Evolutionary conservation across 2,888 invertebrate genomes (phyloP), one percentile per base, ranked within the genome.

Genomic region (Rotaria magnacalcarata): DNA sequence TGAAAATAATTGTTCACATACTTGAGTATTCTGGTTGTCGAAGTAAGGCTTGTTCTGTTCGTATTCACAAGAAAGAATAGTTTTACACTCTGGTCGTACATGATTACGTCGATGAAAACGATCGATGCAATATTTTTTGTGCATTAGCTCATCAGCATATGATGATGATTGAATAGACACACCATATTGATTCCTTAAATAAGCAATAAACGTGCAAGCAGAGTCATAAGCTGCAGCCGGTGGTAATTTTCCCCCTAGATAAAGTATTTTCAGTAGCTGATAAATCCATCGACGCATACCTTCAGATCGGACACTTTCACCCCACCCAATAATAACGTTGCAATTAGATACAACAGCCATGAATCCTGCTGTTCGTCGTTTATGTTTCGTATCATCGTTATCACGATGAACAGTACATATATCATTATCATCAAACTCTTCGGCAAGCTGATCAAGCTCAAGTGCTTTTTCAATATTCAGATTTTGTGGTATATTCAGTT

Each of bases 331-430:
- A 6, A 54, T 54, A 19, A 54, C 54, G 21, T 54, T 54, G 7
- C 27, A 60, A n/a, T 60, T 60, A 14, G 60, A 60, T 2, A 60
- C 60, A 27, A 60, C 27, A 27, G 60, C 60, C 60, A 60, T 60
- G 27, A 60, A 60, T 60, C 60, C 60, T 27, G 60, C 60, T n/a
- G n/a, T 60, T n/a, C 60, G 27, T 60, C 60, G 60, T 60, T 60
- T 60, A 27, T 60, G 60, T 10, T 60, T 27, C 8, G 10, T 60
- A 60, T 60, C 60, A 8, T 60, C 60, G 27, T 60, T 27, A 27
- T 60, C 60, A 60, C 60, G 60, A 60, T 60, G 60, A 60, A 60
- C 60, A n/a, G 60, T 60, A 21, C 60, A 60, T 60, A 27, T 3
- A 60, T 60, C 60, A 27, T 27, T 27, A 27, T 60, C 14, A n/a